Percentiles rank a stretch among this genome's conserved stretches.
Conservation (phyloP, 2,888 invertebrate species). For the Platycheirus rosarum region DNA sequence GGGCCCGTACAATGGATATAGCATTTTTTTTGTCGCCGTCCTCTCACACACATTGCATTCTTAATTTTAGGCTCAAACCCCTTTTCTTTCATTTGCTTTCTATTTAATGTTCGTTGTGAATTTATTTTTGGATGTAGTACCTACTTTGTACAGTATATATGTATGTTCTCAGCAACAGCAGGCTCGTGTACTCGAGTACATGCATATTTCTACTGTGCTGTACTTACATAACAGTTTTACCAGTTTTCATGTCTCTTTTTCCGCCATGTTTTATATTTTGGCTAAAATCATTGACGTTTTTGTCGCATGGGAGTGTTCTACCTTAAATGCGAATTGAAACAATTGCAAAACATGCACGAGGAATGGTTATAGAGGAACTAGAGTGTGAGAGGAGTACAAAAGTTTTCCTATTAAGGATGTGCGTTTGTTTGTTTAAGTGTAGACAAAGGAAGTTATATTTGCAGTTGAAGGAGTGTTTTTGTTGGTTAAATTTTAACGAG, state of each 20-base stretch:
- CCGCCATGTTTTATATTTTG: constrained; percentile 8
- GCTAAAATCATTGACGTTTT: neutral
- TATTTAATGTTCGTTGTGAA: constrained; percentile 17
- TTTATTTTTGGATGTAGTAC: constrained; percentile 15
- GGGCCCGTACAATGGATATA: constrained; percentile 1
- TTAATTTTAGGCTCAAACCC: constrained; percentile 13
- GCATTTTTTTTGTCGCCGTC: neutral
- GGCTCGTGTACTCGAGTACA: neutral
- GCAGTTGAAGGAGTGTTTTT: no score
- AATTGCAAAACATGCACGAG: neutral
- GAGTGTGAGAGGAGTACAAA: no score
- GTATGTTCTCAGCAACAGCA: neutral
- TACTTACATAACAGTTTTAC: neutral
- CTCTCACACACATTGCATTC: constrained; percentile 6
- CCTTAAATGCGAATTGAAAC: neutral
- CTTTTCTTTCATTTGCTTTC: neutral
- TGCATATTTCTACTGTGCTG: neutral
- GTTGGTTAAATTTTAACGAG: no score
- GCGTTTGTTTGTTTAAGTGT: no score
- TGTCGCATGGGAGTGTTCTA: neutral
- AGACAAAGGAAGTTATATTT: no score
- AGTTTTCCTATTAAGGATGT: no score
- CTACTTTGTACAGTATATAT: neutral
- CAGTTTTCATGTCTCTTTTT: neutral
- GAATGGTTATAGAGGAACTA: no score